Evolutionary conservation across 2,888 invertebrate genomes (phyloP), one percentile per base, ranked within the genome.

Genomic region (Choreutis nemorana): DNA sequence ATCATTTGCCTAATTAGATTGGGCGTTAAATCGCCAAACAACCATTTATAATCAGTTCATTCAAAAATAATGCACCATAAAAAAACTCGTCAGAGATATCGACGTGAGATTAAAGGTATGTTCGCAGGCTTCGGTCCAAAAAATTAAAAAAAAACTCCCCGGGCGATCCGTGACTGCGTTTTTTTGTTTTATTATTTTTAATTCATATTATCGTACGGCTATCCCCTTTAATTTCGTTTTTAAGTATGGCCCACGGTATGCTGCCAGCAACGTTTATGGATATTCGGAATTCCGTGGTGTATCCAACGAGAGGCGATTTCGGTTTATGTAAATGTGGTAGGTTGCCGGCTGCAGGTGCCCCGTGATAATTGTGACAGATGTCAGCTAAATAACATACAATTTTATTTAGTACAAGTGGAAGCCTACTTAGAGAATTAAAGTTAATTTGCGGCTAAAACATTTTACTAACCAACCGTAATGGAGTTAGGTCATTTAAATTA

Each of bases 181-280:
- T 75, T 77, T 75, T 75, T 72, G 64, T 67, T 75, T 75, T 75
- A 73, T 75, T 75, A 73, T 77, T 78, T 77, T 77, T 77, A 75
- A 78, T 77, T 77, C 77, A 77, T 78, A 77, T 77, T 77, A 78
- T 77, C 72, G 75, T 72, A 68, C 59, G 67, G 75, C 73, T 73
- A 73, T 75, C 73, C 78, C 72, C 78, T 78, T 78, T 77, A 78
- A 77, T 78, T 78, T 78, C 72, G 77, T 75, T 75, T 78, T 78
- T 77, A 77, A 78, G 75, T 77, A 75, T 73, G 75, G 73, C 56
- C 64, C 65, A 62, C 63, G 72, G 70, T 68, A 71, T 75, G 71
- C 75, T 75, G 73, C 53, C 71, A 72, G 75, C 73, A 64, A 75
- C 67, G 63, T 73, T 77, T 75, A 73, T 73, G 71, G 73, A 70